Conservation (phyloP, 2,113 vertebrate genomes). For the Microcebus tavaratra region DNA sequence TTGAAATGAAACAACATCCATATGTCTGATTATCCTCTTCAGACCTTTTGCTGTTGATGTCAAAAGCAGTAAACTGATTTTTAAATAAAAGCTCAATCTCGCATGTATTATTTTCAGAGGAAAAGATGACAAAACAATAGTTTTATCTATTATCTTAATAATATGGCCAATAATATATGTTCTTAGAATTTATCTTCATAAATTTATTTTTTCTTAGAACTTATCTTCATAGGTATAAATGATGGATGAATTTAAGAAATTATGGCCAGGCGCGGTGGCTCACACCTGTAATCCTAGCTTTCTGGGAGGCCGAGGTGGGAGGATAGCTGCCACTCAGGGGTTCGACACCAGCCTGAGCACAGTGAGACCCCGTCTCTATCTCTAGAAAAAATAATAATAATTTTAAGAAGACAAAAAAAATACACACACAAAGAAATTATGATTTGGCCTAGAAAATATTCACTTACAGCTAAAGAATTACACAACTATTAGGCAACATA, state of each 20-base stretch:
- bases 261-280: not conserved
- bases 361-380: too few relatives aligned
- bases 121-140: not conserved
- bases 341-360: too few relatives aligned
- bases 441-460: not conserved
- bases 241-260: not conserved
- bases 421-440: not conserved
- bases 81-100: not conserved
- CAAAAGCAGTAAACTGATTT: not conserved
- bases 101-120: not conserved
- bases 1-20: not conserved
- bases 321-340: too few relatives aligned
- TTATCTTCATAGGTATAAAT: not conserved
- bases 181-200: not conserved
- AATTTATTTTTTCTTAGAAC: not conserved
- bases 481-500: not conserved
- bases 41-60: not conserved
- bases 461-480: not conserved
- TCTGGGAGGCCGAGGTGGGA: too few relatives aligned
- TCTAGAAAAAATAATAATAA: too few relatives aligned
- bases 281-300: too few relatives aligned
- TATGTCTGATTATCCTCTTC: not conserved
- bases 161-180: not conserved
- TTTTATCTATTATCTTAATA: conserved; percentile 15
- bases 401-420: too few relatives aligned